phyloP scores from a whole-genome alignment of 2,888 invertebrate species.

The Oscheius myriophilus region DNA sequence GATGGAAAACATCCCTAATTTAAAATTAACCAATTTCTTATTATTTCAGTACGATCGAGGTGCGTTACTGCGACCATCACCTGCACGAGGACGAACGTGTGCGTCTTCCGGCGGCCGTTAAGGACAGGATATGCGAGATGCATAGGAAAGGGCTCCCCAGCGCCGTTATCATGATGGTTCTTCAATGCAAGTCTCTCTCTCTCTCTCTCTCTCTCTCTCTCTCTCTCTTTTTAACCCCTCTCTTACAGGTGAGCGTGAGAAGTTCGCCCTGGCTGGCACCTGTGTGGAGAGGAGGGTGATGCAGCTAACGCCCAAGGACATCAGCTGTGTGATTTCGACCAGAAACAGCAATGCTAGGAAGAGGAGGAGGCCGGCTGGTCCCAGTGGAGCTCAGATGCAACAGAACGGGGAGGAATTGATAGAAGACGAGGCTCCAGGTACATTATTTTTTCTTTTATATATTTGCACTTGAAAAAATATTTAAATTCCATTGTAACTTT shows the following conservation, averaged over 20 bases:
- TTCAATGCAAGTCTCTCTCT: constrained; percentile 39
- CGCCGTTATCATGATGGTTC: constrained; percentile 52
- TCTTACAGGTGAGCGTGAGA: constrained; percentile 39
- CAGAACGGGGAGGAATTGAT: constrained; percentile 8
- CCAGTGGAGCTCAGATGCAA: constrained; percentile 4
- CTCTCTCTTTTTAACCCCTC: neutral
- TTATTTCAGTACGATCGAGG: constrained; percentile 50
- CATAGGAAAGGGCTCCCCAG: constrained; percentile 48
- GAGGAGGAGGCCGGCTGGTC: constrained; percentile 9
- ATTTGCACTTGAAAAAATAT: neutral
- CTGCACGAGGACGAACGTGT: constrained; percentile 54
- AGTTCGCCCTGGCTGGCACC: constrained; percentile 37
- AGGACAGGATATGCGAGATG: constrained; percentile 46
- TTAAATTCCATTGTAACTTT: neutral
- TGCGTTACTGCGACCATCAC: constrained; percentile 59
- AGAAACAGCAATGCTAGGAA: constrained; percentile 26
- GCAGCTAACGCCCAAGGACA: constrained; percentile 24
- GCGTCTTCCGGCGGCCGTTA: constrained; percentile 40
- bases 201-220: constrained; percentile 2
- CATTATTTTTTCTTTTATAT: neutral
- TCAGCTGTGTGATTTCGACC: constrained; percentile 14
- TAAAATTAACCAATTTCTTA: too few species aligned
- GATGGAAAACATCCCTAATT: too few species aligned
- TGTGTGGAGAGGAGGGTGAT: constrained; percentile 38
- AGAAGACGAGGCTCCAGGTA: constrained; percentile 5